Percentiles rank a stretch among this genome's conserved stretches.
Evolutionary conservation across 1,140 invertebrate genomes (phyloP).

Genomic region (Eriosoma lanigerum): DNA sequence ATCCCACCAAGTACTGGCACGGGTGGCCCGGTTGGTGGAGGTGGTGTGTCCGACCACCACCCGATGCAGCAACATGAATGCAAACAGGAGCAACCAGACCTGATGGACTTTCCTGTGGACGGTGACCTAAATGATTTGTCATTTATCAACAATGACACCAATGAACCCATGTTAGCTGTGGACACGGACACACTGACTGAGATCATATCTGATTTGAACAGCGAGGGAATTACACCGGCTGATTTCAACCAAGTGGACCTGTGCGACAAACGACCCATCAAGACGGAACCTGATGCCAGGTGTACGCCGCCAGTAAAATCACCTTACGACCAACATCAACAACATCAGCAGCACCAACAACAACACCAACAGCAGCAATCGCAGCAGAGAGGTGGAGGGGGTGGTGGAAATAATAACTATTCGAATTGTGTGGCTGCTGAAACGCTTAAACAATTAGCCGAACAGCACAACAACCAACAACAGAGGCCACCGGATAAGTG

Average conservation of each 20-base stretch:
- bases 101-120: slow-evolving; percentile 61
- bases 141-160: slow-evolving; percentile 41
- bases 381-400: neutral
- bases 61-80: slow-evolving; percentile 67
- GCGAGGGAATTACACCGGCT: slow-evolving; percentile 77
- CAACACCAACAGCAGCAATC: slow-evolving; percentile 1
- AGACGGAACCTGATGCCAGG: slow-evolving; percentile 34
- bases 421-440: slow-evolving; percentile 78
- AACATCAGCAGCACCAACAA: slow-evolving; percentile 35
- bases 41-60: slow-evolving; percentile 54
- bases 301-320: slow-evolving; percentile 43
- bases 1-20: slow-evolving; percentile 57
- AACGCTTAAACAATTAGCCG: slow-evolving; percentile 93
- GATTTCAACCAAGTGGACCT: slow-evolving; percentile 66
- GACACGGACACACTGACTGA: slow-evolving; percentile 45
- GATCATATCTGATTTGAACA: slow-evolving; percentile 70
- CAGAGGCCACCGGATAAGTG: slow-evolving; percentile 33
- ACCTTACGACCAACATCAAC: slow-evolving; percentile 38
- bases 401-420: slow-evolving; percentile 12
- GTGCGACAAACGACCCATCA: slow-evolving; percentile 40
- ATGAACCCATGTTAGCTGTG: slow-evolving; percentile 40
- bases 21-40: slow-evolving; percentile 54
- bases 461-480: slow-evolving; percentile 68
- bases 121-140: slow-evolving; percentile 41
- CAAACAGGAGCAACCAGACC: slow-evolving; percentile 72